Base-by-base conservation (phyloP, 2,797 vertebrate genomes). In the Perodicticus potto region DNA sequence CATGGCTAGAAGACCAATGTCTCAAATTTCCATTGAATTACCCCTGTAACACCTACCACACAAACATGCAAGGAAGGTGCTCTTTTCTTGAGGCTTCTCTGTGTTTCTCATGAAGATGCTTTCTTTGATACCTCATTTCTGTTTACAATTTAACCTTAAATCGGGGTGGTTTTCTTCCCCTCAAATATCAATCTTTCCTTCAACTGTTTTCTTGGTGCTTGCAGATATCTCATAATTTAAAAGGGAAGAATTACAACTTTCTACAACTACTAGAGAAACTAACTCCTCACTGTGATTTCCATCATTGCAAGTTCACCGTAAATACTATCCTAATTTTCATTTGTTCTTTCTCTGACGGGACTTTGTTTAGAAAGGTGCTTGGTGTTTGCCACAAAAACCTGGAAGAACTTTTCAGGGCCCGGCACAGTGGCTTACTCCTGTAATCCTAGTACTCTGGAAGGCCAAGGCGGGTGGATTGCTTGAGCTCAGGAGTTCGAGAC, bases 301-400 rank as follows among this genome's bases (percentile, higher is more conserved):
- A 84, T 91, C 53, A 34, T 2, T 96, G 70, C 27, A 94, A 90
- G 86, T 95, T 94, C 85, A 67, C 16, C 65, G 88, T 72, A 40
- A 70, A 91, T 32, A 45, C 5, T 93, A 80, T 77, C 59, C 59
- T 93, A 70, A 81, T 95, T 93, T 32, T 90, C 69, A 61, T 43
- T 34, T 59, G 32, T 78, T 69, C 34, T 86, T 67, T 81, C 45
- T 87, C 53, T 53, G 73, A 80, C 32, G 78, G 27, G 45, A 73
- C 53, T 96, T 80, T 85, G 49, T 92, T 96, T 93, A 59, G 53
- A 73, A 93, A 96, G 34, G 49, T 92, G 87, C 73, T 91, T 87
- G n/a, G 61, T 86, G 40, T 96, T 94, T 85, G 65, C 14, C 34
- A 88, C 70, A 73, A 82, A 92, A 92, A 22, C 49, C 49, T 59